Evolutionary conservation across 1,140 invertebrate species (phyloP), one percentile per base, ranked within the genome.

Genomic region (Hesperophylax magnus): DNA sequence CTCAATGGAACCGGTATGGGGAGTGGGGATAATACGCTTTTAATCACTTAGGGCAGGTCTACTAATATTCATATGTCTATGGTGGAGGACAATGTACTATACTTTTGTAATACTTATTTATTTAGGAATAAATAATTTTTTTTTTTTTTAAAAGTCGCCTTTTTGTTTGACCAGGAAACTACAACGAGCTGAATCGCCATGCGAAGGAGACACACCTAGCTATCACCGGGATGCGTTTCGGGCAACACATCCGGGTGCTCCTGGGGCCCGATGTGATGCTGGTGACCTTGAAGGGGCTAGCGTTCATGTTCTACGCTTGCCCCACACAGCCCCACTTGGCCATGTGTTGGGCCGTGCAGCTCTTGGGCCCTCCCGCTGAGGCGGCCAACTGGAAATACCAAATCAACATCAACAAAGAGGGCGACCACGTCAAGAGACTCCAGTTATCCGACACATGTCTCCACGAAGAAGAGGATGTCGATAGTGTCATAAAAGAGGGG

Each of bases 301-400:
- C 24, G 11, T 61, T 61, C 58, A 20, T 14, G 58, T 61, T 61
- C 18, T 24, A 20, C 18, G 18, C 58, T 18, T 20, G 58, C n/a
- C 18, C 58, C 17, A 20, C 58, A 1, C 11, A 61, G 18, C 18
- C 18, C 58, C 11, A 61, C 20, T 3, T 20, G 9, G 11, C 18
- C 18, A 24, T 24, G 18, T 61, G 58, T 20, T 61, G 58, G 58
- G 24, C 20, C 58, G 9, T 61, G 58, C 58, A 61, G 20, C 58
- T 61, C 24, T 20, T 61, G 20, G 58, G 17, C 8, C 20, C 58
- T 7, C 20, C 58, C 8, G 58, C 18, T 14, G 17, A 18, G 20
- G 58, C 58, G 2, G 58, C 58, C 58, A 61, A 61, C 58, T 61
- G 58, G 58, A 61, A 61, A 20, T 61, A 61, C 7, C 20, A 61